Evolutionary conservation across 92 coral and sea anemone genomes (phyloP), one percentile per base, ranked within the genome.

Genomic region (Ricordea florida): DNA sequence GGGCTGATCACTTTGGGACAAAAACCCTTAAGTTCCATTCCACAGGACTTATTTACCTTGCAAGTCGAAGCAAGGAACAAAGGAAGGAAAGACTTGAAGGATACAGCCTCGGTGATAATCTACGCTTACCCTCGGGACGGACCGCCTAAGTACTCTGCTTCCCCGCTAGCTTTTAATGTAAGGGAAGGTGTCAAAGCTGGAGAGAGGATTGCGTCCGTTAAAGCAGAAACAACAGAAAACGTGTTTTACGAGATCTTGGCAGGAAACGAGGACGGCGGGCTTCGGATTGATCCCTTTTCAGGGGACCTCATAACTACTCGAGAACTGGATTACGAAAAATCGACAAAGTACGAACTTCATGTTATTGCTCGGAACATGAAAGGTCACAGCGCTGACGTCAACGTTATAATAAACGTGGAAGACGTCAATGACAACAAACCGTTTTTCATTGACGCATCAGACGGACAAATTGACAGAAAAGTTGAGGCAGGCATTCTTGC

Each of bases 371-470:
- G 56, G 5, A 88, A 87, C 62, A 69, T 63, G 29, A 74, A 83
- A 27, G 93, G 90, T 26, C 44, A 66, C 36, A 80, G 72, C 0
- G 97, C 87, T 11, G 61, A 70, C 14, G 90, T 84, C 17, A 64
- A 73, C 6, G 55, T 87, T 10, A 82, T 64, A 11, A 66, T 91
- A 18, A 66, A 64, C 10, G 67, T 91, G 33, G 57, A 50, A 17
- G 92, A 91, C 81, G 35, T 79, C 44, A 87, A 91, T 21, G 97
- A 91, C 59, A 79, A 84, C 76, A 4, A 25, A 2, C 97, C 97
- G 10, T 53, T 76, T 11, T 91, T 91, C 42, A 63, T 74, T 3
- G 90, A 85, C 8, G 48, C 38, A 11, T 49, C 56, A 14, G 66
- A 71, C 25, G 65, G 81, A 9, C 26, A 46, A 18, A 51, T 90